Base-by-base conservation (phyloP, 2,888 invertebrate genomes). In the Idaea dimidiata region DNA sequence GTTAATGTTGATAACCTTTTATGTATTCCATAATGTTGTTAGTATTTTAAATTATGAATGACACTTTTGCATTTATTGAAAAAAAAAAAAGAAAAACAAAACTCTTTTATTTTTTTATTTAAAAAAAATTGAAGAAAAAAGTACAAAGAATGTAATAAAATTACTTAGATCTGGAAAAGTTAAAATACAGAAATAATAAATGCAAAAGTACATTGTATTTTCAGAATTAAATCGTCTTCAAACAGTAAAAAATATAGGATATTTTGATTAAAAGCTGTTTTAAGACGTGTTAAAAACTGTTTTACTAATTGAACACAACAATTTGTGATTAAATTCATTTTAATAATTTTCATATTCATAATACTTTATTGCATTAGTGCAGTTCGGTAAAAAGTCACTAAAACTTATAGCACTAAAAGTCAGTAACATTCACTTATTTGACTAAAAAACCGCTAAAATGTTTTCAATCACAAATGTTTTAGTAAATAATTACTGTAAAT, bases 1-100 rank as follows among this genome's bases (percentile, higher is more conserved):
- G 91, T 91, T 91, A 91, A 91, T 91, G 89, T 91, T 89, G 89
- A 91, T 90, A 88, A 71, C 62, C 67, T 68, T 71, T 66, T 60
- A 56, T 56, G 69, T 70, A 75, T 74, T 74, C 73, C 74, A 71
- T 71, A 71, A 75, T 81, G 63, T 83, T 79, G 77, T 74, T 76
- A 68, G 78, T 72, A 67, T 75, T 67, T 64, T 63, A 32, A 66
- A 33, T 33, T 33, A 14, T 6, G 14, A 33, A 33, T 7, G 33
- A 33, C 7, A 3, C 33, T 33, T 33, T 33, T 33, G 7, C 7
- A 7, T 14, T 33, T 33, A 33, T 33, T 7, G 14, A 14, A 10
- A 33, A 33, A 33, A 33, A 7, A 33, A 33, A 33, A 33, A 7
- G 1, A 10, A 10, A 6, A 1, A 14, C 1, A 43, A 43, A 43